A percentile compares a stretch with the other conserved stretches of the same genome.
phyloP scores from a whole-genome alignment of 2,113 vertebrate genomes.

The Larimichthys crocea region DNA sequence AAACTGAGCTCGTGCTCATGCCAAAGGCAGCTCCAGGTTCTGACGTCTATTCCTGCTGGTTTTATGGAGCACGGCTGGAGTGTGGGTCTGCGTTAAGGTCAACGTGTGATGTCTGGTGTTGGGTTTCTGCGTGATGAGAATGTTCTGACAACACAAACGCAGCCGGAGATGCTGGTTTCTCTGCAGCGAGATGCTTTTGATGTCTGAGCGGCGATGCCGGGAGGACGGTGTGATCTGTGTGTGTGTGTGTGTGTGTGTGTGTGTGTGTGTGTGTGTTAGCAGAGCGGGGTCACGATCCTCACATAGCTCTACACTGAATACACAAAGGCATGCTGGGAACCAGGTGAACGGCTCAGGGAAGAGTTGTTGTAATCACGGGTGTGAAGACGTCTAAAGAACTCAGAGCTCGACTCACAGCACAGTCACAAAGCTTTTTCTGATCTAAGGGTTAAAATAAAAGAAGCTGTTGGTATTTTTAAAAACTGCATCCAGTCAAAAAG shows the following conservation, averaged over 20 bases:
- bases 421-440: neutral
- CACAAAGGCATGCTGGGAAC: neutral
- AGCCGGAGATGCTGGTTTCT: neutral
- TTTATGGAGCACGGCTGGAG: neutral
- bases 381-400: neutral
- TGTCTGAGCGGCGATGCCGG: neutral
- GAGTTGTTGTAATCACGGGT: constrained; percentile 10
- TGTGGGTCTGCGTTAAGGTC: neutral
- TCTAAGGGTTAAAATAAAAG: constrained; percentile 12
- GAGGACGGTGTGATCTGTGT: neutral
- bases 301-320: neutral
- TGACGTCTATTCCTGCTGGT: constrained; percentile 61
- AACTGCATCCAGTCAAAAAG: constrained; percentile 21
- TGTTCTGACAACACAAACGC: constrained; percentile 30
- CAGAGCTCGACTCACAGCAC: neutral
- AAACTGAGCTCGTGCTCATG: constrained; percentile 1
- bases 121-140: constrained; percentile 41
- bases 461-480: constrained; percentile 31
- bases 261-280: neutral
- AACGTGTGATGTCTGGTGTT: constrained; percentile 37
- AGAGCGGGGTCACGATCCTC: neutral
- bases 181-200: constrained; percentile 2
- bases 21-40: constrained; percentile 22
- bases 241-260: neutral
- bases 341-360: neutral